phyloP scores from a whole-genome alignment of 2,113 vertebrate genomes.

The Trochalopteron elliotii region DNA sequence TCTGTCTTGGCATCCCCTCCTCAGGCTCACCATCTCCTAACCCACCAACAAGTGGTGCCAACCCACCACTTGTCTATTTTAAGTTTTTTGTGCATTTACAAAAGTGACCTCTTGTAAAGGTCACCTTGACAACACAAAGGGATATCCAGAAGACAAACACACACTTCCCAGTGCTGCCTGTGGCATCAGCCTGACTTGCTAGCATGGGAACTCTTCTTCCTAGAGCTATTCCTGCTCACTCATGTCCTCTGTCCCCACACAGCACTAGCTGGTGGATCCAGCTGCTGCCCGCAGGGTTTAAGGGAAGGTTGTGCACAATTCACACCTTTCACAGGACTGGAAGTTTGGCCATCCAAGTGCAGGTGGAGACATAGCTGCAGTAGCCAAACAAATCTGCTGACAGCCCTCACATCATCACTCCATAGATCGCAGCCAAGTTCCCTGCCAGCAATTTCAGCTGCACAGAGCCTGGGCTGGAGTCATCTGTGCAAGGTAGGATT shows the following conservation, averaged over 20 bases:
- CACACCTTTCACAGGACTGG: no score
- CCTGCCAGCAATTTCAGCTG: not conserved
- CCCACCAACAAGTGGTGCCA: not conserved
- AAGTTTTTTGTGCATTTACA: not conserved
- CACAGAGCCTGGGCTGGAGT: fast-evolving
- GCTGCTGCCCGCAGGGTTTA: not conserved
- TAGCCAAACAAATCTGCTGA: not conserved
- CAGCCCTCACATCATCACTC: not conserved
- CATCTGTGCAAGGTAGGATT: not conserved
- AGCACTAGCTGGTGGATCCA: not conserved
- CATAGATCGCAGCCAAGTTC: not conserved
- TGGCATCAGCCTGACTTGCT: not conserved
- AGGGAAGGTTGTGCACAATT: not conserved
- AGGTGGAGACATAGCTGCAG: not conserved
- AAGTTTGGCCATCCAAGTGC: not conserved
- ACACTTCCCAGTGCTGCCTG: not conserved
- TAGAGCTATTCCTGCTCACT: not conserved
- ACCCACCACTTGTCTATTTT: not conserved
- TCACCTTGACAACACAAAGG: not conserved
- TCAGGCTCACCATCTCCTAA: not conserved
- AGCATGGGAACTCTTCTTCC: not conserved
- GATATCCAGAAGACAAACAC: not conserved
- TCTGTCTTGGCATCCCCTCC: not conserved
- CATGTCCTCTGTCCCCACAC: fast-evolving
- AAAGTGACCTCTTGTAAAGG: not conserved